Percentiles rank a stretch among this genome's conserved stretches.
Evolutionary conservation across 1,140 invertebrate genomes (phyloP).

Genomic region (Macrostomum lignano): DNA sequence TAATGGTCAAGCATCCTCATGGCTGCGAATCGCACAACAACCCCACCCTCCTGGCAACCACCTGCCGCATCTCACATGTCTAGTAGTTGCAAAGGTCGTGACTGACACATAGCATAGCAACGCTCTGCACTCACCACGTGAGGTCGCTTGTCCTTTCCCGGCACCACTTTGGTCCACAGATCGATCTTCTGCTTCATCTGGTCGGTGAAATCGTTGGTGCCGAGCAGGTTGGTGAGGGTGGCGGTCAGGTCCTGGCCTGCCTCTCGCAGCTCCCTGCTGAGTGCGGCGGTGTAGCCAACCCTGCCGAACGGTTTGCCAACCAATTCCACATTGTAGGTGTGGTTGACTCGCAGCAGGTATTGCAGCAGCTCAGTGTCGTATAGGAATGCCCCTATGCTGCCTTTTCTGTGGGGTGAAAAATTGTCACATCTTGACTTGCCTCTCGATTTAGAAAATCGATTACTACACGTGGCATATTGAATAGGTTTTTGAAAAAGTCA

Average conservation of each 20-base stretch:
- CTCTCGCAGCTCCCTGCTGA: background rate
- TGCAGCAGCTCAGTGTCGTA: slow-evolving; percentile 1
- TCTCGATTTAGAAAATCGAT: too few species aligned
- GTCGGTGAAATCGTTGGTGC: background rate
- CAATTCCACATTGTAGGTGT: background rate
- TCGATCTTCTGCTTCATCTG: slow-evolving; percentile 3
- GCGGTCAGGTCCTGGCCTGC: background rate
- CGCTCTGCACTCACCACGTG: background rate
- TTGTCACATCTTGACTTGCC: background rate
- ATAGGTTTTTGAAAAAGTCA: too few species aligned
- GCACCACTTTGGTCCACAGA: slow-evolving; percentile 3
- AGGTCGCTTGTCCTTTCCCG: background rate
- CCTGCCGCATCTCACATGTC: too few species aligned
- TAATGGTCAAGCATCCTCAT: too few species aligned
- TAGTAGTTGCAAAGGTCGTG: too few species aligned
- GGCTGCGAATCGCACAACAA: too few species aligned
- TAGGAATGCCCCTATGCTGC: slow-evolving; percentile 1
- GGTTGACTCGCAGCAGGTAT: background rate
- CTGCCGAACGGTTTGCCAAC: slow-evolving; percentile 1
- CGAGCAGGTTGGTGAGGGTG: background rate
- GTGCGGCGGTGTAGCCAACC: background rate
- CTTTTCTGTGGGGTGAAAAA: background rate
- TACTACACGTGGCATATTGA: too few species aligned
- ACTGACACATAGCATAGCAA: too few species aligned
- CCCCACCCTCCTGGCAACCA: too few species aligned